phyloP scores from a whole-genome alignment of 2,888 invertebrate species.

The Agonopterix alstromeriana region DNA sequence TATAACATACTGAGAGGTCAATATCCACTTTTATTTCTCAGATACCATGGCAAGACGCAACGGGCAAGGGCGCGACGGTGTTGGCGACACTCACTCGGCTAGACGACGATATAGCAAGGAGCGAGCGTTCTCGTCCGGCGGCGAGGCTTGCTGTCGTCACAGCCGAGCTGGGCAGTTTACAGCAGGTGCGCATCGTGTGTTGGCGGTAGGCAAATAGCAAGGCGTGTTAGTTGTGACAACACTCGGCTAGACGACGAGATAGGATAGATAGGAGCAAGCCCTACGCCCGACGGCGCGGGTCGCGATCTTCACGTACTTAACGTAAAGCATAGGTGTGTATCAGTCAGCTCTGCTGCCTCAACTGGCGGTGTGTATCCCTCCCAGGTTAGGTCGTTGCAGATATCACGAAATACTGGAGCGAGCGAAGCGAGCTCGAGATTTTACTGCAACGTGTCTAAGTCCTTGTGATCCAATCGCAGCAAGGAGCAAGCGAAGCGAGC shows the following conservation, averaged over 20 bases:
- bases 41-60: slow-evolving; percentile 23
- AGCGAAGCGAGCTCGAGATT: too few relatives aligned
- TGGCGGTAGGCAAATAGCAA: too few relatives aligned
- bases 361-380: slow-evolving; percentile 20
- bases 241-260: not conserved
- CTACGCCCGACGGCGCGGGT: slow-evolving; percentile 49
- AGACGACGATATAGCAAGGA: slow-evolving; percentile 48
- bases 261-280: slow-evolving; percentile 37
- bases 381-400: too few relatives aligned
- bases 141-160: slow-evolving; percentile 54
- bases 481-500: too few relatives aligned
- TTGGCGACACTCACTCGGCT: slow-evolving; percentile 49
- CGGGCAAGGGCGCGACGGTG: slow-evolving; percentile 45
- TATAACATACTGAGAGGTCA: too few relatives aligned
- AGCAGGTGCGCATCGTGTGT: slow-evolving; percentile 45
- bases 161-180: slow-evolving; percentile 52
- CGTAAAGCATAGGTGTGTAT: slow-evolving; percentile 49
- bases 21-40: slow-evolving; percentile 1
- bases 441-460: too few relatives aligned
- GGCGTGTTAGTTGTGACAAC: slow-evolving; percentile 54
- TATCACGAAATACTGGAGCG: too few relatives aligned
- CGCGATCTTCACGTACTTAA: slow-evolving; percentile 49
- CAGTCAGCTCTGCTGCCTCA: slow-evolving; percentile 16
- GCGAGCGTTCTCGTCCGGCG: slow-evolving; percentile 47
- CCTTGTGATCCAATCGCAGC: too few relatives aligned